These are phyloP conservation scores for Baryphthengus martii DNA, from an alignment of 2,113 vertebrate species.

Conservation along the genomic window DNA sequence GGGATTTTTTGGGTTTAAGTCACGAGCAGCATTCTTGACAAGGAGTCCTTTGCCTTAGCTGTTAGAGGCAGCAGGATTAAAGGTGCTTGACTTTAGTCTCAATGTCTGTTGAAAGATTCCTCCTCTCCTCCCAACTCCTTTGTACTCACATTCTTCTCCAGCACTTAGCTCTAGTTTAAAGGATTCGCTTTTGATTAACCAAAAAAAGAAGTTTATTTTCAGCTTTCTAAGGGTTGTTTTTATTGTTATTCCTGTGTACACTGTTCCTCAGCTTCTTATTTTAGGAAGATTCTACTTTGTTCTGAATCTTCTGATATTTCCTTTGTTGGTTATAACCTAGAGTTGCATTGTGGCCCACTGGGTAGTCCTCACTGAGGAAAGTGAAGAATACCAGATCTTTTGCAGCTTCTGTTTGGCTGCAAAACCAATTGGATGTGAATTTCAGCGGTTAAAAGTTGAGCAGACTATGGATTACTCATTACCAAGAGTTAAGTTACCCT, in stretches of 20 bases:
- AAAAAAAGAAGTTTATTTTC: not conserved
- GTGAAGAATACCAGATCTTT: not conserved
- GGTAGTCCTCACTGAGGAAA: not conserved
- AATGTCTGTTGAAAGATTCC: not conserved
- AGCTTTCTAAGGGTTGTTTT: not conserved
- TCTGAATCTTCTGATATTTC: not conserved
- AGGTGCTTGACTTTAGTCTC: not conserved
- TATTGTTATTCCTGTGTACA: not conserved
- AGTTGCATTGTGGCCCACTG: not conserved
- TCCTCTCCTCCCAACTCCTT: not conserved
- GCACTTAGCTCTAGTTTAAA: not conserved
- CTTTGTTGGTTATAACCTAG: not conserved
- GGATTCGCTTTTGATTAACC: not conserved
- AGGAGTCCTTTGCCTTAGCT: not conserved
- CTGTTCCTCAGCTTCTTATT: not conserved
- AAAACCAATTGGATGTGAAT: not conserved
- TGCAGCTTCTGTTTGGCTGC: not conserved
- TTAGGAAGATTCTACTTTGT: not conserved
- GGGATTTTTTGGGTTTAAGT: not conserved
- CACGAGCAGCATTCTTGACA: not conserved
- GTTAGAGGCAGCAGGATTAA: not conserved
- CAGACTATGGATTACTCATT: not conserved
- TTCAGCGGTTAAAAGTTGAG: not conserved
- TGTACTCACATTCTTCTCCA: not conserved
- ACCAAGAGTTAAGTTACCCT: not conserved